A percentile compares a stretch with the other conserved stretches of the same genome.
Conservation (phyloP, 2,888 invertebrate species). For the Sphinx pinastri region DNA sequence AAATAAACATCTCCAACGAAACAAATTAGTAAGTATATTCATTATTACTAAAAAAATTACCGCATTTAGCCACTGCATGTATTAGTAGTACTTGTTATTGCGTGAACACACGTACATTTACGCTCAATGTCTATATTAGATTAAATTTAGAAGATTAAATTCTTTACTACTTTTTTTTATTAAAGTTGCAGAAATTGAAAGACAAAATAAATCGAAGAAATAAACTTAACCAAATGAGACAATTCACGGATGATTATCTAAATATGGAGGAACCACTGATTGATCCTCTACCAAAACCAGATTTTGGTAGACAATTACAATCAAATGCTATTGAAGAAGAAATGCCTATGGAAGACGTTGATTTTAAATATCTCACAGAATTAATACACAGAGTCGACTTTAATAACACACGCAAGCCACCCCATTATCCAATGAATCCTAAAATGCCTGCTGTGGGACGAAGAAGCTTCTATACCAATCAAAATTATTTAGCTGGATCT, state of each 20-base stretch:
- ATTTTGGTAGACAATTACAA: constrained; percentile 28
- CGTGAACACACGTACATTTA: too few relatives aligned
- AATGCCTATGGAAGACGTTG: constrained; percentile 50
- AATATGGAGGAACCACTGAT: constrained; percentile 34
- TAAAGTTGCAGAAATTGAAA: constrained; percentile 48
- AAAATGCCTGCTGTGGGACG: constrained; percentile 35
- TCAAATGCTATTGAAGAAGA: constrained; percentile 33
- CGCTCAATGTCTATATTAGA: too few relatives aligned
- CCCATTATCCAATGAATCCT: constrained; percentile 17
- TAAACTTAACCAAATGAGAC: constrained; percentile 27
- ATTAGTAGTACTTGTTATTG: too few relatives aligned
- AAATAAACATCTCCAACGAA: constrained; percentile 10
- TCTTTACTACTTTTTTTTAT: too few relatives aligned
- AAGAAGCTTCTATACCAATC: constrained; percentile 38
- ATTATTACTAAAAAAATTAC: neutral
- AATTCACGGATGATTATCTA: neutral
- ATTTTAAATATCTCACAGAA: constrained; percentile 72
- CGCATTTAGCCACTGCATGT: too few relatives aligned
- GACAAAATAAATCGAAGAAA: constrained; percentile 46
- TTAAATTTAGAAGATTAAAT: too few relatives aligned
- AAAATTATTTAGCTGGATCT: constrained; percentile 30
- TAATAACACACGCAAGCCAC: constrained; percentile 43
- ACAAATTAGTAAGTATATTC: constrained; percentile 24
- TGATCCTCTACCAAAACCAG: constrained; percentile 34
- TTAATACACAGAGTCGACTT: constrained; percentile 65